Evolutionary conservation across 1,140 invertebrate species (phyloP).

Genomic region (Eriocheir sinensis): DNA sequence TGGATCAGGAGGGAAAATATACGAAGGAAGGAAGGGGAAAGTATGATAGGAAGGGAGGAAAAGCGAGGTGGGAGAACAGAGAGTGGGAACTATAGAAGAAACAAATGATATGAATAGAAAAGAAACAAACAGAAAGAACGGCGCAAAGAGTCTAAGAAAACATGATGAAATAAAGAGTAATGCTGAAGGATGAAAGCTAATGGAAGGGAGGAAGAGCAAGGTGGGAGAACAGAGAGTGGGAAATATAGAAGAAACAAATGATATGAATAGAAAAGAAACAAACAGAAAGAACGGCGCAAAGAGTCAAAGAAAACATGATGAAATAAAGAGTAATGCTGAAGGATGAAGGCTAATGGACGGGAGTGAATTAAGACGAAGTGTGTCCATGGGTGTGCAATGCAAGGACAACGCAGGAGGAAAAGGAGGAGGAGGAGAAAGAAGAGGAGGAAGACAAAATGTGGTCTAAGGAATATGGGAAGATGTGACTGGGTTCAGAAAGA

Average conservation of each 20-base stretch:
- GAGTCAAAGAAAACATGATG: background rate
- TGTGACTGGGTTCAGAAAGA: no score
- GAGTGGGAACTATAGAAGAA: no score
- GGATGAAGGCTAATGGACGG: background rate
- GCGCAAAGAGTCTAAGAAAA: background rate
- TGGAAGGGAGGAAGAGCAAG: background rate
- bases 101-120: no score
- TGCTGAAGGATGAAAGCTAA: background rate
- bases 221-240: background rate
- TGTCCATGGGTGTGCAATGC: background rate
- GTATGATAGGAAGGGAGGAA: background rate
- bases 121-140: no score
- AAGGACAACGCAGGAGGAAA: background rate
- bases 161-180: background rate
- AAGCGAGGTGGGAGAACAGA: background rate
- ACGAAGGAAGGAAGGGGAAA: no score
- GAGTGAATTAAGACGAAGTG: constrained; percentile 2
- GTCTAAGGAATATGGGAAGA: no score
- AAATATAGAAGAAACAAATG: no score
- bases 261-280: no score
- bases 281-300: no score
- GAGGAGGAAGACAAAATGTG: no score
- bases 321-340: background rate
- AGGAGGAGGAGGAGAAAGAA: background rate
- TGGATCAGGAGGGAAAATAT: no score